Evolutionary conservation across 2,113 vertebrate species (phyloP).

Genomic region (Lepidothrix coronata): DNA sequence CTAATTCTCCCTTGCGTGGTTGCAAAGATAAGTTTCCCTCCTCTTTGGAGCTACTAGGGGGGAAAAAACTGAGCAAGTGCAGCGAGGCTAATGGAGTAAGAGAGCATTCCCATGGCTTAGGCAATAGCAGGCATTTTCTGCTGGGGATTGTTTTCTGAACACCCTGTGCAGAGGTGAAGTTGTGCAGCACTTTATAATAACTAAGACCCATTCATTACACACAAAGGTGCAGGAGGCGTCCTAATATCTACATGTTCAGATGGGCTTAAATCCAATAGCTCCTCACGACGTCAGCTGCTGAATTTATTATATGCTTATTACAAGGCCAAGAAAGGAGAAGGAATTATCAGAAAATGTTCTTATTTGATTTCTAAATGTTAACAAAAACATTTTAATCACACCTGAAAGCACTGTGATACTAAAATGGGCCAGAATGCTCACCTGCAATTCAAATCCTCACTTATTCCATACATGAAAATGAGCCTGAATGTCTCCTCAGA

Average conservation of each 20-base stretch:
- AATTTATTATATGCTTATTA: constrained; percentile 5
- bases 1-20: constrained; percentile 54
- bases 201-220: not conserved
- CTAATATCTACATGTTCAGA: not conserved
- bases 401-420: not conserved
- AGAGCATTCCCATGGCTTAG: constrained; percentile 16
- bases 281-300: not conserved
- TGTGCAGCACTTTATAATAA: not conserved
- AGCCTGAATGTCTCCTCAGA: not conserved
- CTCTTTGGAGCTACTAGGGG: not conserved
- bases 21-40: constrained; percentile 21
- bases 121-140: not conserved
- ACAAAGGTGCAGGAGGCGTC: not conserved
- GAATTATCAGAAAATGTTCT: not conserved
- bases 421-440: not conserved
- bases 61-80: not conserved
- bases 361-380: not conserved
- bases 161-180: not conserved
- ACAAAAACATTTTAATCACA: not conserved
- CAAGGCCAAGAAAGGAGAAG: not conserved
- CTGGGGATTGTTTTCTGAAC: not conserved
- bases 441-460: not conserved
- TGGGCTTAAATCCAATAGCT: constrained; percentile 10
- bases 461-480: not conserved
- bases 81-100: not conserved